These are phyloP conservation scores for Cydia splendana DNA, from an alignment of 1,140 invertebrate species.

Conservation along the genomic window DNA sequence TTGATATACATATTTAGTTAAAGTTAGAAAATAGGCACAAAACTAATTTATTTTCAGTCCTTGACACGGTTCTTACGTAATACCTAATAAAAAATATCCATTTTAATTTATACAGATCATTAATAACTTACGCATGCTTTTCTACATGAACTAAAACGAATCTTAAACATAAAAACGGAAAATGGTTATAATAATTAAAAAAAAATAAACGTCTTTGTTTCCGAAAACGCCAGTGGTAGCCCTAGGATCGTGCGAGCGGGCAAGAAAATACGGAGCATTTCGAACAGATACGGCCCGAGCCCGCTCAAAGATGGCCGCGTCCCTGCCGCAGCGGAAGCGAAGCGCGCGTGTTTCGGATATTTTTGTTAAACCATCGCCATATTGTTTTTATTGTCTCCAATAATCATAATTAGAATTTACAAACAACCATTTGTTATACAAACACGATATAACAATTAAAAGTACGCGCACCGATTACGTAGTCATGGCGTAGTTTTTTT, in stretches of 20 bases:
- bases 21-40: no score
- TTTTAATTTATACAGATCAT: neutral
- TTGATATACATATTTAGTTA: no score
- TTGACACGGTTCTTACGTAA: no score
- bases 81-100: no score
- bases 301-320: constrained; percentile 60
- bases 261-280: constrained; percentile 55
- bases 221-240: constrained; percentile 41
- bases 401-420: constrained; percentile 45
- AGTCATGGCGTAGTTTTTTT: constrained; percentile 16
- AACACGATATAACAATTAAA: constrained; percentile 34
- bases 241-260: constrained; percentile 68
- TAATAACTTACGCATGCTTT: neutral
- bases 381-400: constrained; percentile 67
- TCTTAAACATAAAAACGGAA: neutral
- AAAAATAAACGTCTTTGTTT: constrained; percentile 4
- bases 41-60: no score
- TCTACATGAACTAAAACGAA: neutral
- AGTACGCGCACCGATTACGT: constrained; percentile 18
- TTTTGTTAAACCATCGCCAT: constrained; percentile 70
- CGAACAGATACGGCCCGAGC: constrained; percentile 62
- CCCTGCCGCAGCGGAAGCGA: constrained; percentile 45
- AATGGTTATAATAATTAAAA: neutral
- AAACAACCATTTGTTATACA: constrained; percentile 36
- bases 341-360: constrained; percentile 62